A percentile compares a stretch with the other conserved stretches of the same genome.
Conservation (phyloP, 2,888 invertebrate genomes). For the Dioctria rufipes region DNA sequence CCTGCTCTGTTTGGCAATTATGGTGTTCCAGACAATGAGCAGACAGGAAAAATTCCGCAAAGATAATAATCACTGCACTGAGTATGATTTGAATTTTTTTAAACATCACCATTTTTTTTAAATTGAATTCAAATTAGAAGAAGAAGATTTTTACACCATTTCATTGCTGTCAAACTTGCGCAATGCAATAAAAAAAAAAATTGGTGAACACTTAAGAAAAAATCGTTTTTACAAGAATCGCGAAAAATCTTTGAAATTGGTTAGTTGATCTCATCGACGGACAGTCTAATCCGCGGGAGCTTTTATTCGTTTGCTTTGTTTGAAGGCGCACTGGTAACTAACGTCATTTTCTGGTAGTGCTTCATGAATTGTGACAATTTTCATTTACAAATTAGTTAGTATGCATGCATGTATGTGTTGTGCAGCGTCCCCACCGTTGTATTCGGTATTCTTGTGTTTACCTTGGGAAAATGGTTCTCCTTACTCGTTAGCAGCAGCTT, state of each 20-base stretch:
- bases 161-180: background rate
- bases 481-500: no score
- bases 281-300: slow-evolving; percentile 1
- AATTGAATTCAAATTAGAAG: background rate
- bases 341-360: slow-evolving; percentile 6
- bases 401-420: background rate
- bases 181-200: slow-evolving; percentile 14
- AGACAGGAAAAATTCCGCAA: slow-evolving; percentile 7
- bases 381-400: background rate
- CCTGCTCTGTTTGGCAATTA: background rate
- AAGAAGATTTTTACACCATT: slow-evolving; percentile 16
- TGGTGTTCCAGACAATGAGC: slow-evolving; percentile 15
- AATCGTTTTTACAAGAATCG: background rate
- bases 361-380: slow-evolving; percentile 2
- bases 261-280: slow-evolving; percentile 1
- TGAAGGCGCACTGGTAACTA: slow-evolving; percentile 26
- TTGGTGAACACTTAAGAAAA: slow-evolving; percentile 1
- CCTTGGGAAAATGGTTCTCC: no score
- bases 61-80: background rate
- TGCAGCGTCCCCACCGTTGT: background rate
- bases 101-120: background rate
- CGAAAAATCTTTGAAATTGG: background rate
- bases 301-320: slow-evolving; percentile 12
- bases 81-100: slow-evolving; percentile 8
- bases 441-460: no score